Conservation (phyloP, 1,140 invertebrate species). For the Lepidostoma basale region DNA sequence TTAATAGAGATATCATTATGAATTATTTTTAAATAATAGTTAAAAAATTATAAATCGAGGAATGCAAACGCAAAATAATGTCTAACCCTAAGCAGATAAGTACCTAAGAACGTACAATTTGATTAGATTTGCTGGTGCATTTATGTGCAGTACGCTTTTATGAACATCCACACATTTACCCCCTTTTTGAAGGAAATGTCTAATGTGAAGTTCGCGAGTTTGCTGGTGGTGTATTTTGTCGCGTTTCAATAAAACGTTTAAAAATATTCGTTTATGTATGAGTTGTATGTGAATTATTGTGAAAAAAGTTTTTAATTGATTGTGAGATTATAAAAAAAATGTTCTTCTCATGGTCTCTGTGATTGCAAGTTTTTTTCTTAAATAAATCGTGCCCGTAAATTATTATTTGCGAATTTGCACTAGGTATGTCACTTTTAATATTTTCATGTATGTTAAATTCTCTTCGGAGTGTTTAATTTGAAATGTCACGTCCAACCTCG, state of each 20-base stretch:
- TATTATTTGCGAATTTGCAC: not conserved
- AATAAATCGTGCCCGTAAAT: not conserved
- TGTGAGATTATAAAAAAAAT: not conserved
- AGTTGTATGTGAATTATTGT: not conserved
- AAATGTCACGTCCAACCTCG: not conserved
- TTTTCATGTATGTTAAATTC: not conserved
- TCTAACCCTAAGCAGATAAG: not conserved
- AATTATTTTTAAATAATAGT: not conserved
- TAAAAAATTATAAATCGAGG: not conserved
- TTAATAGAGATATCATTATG: too few relatives aligned
- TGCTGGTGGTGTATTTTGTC: slow-evolving; percentile 16
- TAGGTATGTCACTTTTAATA: slow-evolving; percentile 12
- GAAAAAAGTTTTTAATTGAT: not conserved
- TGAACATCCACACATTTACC: not conserved
- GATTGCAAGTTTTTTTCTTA: not conserved
- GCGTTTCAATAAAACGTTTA: too few relatives aligned
- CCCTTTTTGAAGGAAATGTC: slow-evolving; percentile 6
- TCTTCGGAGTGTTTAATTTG: not conserved
- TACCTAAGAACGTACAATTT: not conserved
- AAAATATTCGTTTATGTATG: not conserved
- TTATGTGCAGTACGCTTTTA: slow-evolving; percentile 9
- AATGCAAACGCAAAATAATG: not conserved
- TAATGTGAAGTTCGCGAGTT: slow-evolving; percentile 17
- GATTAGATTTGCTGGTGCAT: not conserved
- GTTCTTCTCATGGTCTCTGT: not conserved